Percentiles rank a stretch among this genome's conserved stretches.
These are phyloP conservation scores for Aphelinus atriplicis DNA, from an alignment of 1,140 invertebrate species.

Conservation along the genomic window DNA sequence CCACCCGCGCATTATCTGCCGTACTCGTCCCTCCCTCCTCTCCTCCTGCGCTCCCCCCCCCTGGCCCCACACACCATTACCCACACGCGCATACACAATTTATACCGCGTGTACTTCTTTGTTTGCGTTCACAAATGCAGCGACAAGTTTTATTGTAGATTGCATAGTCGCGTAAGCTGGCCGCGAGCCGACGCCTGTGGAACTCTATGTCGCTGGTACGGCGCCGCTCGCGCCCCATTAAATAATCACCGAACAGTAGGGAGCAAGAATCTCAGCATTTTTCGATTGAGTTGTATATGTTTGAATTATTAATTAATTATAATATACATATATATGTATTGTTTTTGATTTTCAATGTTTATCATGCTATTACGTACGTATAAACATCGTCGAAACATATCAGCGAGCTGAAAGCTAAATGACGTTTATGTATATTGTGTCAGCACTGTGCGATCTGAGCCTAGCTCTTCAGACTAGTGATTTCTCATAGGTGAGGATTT, in stretches of 20 bases:
- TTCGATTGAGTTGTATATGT: slow-evolving; percentile 20
- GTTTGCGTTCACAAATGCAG: too few relatives aligned
- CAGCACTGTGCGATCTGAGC: not conserved
- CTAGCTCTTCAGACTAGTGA: not conserved
- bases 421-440: slow-evolving; percentile 6
- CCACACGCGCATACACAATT: too few relatives aligned
- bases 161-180: not conserved
- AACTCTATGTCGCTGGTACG: slow-evolving; percentile 5
- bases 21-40: too few relatives aligned
- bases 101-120: too few relatives aligned
- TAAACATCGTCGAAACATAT: slow-evolving; percentile 4
- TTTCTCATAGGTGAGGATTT: slow-evolving; percentile 10
- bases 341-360: not conserved
- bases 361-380: slow-evolving; percentile 2
- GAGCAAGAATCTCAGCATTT: slow-evolving; percentile 10
- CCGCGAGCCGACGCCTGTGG: not conserved
- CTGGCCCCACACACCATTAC: too few relatives aligned
- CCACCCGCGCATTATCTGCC: too few relatives aligned
- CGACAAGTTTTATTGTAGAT: slow-evolving; percentile 16
- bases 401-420: not conserved
- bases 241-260: not conserved
- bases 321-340: not conserved
- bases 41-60: too few relatives aligned
- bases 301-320: slow-evolving; percentile 18
- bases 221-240: slow-evolving; percentile 18